Evolutionary conservation across 2,888 invertebrate species (phyloP).

Genomic region (Heliconius hortense): DNA sequence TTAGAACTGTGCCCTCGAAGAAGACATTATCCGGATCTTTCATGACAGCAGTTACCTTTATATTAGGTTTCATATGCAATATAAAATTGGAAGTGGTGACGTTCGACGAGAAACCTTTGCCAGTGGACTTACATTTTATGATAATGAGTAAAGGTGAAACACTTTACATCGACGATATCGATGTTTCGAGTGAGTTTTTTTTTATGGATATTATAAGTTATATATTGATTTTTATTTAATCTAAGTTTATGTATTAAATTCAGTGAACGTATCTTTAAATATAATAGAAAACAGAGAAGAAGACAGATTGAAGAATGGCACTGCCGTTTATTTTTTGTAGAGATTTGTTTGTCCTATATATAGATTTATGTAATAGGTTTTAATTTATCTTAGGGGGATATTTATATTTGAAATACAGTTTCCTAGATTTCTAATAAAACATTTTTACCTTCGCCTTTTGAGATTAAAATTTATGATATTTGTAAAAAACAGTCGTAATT

Average conservation of each 20-base stretch:
- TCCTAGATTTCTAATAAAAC: too few species aligned
- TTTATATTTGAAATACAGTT: too few species aligned
- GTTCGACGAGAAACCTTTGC: conserved; percentile 57
- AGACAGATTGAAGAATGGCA: not conserved
- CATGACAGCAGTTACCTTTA: conserved; percentile 58
- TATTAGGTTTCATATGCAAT: conserved; percentile 63
- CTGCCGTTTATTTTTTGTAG: not conserved
- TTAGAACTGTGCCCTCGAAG: conserved; percentile 54
- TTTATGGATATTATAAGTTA: not conserved
- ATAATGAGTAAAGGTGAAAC: conserved; percentile 69
- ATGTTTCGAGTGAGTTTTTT: conserved; percentile 64
- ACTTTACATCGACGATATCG: conserved; percentile 71
- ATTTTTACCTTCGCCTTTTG: too few species aligned
- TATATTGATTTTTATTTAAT: not conserved
- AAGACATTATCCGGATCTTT: conserved; percentile 61
- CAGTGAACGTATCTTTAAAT: not conserved
- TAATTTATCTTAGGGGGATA: not conserved
- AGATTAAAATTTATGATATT: not conserved
- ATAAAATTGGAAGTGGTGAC: conserved; percentile 74
- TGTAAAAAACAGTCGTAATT: not conserved
- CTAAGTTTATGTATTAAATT: not conserved
- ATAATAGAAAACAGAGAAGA: not conserved
- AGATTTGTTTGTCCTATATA: not conserved
- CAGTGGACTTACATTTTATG: conserved; percentile 68
- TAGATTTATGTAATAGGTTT: not conserved